phyloP scores from a whole-genome alignment of 2,113 vertebrate genomes.

The Syrrhaptes paradoxus region DNA sequence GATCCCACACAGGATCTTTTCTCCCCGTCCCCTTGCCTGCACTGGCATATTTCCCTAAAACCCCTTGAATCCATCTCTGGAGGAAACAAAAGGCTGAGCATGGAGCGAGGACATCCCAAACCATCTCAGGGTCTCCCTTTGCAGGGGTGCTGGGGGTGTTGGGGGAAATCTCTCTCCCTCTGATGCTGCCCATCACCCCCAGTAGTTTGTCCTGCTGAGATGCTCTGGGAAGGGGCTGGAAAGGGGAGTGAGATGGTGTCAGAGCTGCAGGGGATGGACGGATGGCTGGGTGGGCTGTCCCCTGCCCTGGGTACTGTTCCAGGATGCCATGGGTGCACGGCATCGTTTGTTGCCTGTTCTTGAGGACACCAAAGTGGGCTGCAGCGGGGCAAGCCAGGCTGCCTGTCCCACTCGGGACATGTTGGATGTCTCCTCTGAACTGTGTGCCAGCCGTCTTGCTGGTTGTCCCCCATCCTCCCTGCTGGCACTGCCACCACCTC shows the following conservation, averaged over 20 bases:
- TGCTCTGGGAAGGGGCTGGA: background rate
- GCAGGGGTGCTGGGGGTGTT: rapidly evolving
- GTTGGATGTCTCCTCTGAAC: background rate
- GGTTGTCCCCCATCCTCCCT: background rate
- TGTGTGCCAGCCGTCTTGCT: rapidly evolving
- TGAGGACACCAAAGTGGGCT: background rate
- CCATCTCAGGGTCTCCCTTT: background rate
- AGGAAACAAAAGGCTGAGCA: background rate
- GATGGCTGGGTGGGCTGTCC: background rate
- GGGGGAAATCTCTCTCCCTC: background rate
- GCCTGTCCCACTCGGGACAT: background rate
- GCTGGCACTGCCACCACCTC: background rate
- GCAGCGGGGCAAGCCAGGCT: background rate
- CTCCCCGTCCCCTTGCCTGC: background rate
- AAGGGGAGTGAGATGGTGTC: background rate
- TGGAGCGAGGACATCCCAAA: rapidly evolving
- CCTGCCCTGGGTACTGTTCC: background rate
- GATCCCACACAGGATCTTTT: background rate
- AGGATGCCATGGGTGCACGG: rapidly evolving
- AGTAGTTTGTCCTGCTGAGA: background rate
- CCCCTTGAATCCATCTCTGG: background rate
- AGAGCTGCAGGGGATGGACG: background rate
- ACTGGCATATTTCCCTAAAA: background rate
- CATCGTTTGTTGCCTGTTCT: background rate
- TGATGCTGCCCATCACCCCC: background rate